A percentile compares a stretch with the other conserved stretches of the same genome.
phyloP scores from a whole-genome alignment of 2,113 vertebrate genomes.

The Opisthocomus hoazin region DNA sequence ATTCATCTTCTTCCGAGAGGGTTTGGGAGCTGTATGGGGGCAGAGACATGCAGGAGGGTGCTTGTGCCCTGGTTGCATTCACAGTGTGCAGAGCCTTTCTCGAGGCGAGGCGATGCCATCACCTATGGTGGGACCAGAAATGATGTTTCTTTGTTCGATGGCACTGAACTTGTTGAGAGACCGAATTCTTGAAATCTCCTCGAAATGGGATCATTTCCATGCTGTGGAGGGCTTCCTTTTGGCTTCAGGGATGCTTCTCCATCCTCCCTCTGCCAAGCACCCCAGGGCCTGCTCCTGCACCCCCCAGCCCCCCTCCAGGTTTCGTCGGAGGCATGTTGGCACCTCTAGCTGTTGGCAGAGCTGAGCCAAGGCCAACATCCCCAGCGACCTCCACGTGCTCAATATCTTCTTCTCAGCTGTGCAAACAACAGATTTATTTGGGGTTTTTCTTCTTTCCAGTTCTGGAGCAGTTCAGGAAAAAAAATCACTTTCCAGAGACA shows the following conservation, averaged over 20 bases:
- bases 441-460: neutral
- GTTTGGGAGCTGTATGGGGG: neutral
- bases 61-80: neutral
- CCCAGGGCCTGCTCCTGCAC: accelerated
- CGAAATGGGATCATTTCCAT: neutral
- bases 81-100: neutral
- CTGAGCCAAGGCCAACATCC: neutral
- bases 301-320: neutral
- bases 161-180: neutral
- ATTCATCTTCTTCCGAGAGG: neutral
- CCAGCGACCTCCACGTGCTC: neutral
- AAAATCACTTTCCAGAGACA: neutral
- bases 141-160: neutral
- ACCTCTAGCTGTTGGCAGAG: neutral
- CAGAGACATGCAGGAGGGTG: neutral
- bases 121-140: neutral
- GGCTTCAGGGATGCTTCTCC: neutral
- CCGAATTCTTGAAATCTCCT: neutral
- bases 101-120: neutral
- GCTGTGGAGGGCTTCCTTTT: neutral
- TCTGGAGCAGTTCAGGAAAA: neutral
- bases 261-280: neutral
- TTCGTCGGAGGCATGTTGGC: neutral
- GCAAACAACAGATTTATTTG: conserved; percentile 1
- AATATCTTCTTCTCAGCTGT: neutral